These are phyloP conservation scores for Linnaemya tessellans DNA, from an alignment of 2,888 invertebrate species.

Conservation along the genomic window DNA sequence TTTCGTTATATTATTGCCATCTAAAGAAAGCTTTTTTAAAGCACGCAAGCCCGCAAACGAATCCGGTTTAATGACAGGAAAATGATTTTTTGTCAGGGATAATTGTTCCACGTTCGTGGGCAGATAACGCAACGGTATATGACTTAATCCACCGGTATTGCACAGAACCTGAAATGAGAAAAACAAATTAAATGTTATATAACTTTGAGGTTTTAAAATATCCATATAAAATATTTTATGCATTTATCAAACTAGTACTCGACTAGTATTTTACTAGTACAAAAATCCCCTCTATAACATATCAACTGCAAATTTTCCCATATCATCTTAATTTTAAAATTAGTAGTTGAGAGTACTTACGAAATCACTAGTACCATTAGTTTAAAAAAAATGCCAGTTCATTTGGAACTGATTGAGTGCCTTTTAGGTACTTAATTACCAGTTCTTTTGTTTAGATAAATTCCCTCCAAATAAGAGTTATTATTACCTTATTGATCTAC, in stretches of 20 bases:
- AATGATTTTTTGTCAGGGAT: conserved; percentile 92
- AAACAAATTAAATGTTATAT: neutral
- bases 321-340: neutral
- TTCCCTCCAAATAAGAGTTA: too few relatives aligned
- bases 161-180: conserved; percentile 89
- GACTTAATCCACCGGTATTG: conserved; percentile 92
- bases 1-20: conserved; percentile 93
- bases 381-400: too few relatives aligned
- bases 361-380: neutral
- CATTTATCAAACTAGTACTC: too few relatives aligned
- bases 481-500: too few relatives aligned
- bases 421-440: too few relatives aligned
- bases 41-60: conserved; percentile 91
- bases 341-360: too few relatives aligned
- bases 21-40: conserved; percentile 91
- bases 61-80: conserved; percentile 91
- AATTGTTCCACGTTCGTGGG: conserved; percentile 92
- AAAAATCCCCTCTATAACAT: too few relatives aligned
- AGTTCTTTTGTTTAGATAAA: too few relatives aligned
- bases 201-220: neutral
- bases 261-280: neutral
- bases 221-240: too few relatives aligned
- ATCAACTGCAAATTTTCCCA: neutral
- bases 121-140: conserved; percentile 90
- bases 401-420: too few relatives aligned